These are phyloP conservation scores for Hydrolagus affinis DNA, from an alignment of 2,113 vertebrate genomes.

Conservation along the genomic window DNA sequence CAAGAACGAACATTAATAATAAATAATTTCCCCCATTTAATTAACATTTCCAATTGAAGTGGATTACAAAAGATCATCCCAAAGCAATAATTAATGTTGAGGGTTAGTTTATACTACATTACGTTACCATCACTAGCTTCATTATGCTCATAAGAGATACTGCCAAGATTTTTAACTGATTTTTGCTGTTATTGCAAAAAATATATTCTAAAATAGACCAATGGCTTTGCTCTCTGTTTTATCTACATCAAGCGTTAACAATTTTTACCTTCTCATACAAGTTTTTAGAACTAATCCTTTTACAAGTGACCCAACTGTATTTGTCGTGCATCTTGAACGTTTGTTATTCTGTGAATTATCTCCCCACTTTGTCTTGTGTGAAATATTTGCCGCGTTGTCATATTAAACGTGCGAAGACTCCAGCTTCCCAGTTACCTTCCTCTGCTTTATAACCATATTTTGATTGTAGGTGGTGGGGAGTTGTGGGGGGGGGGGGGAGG, in stretches of 20 bases:
- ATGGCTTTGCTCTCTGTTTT: too few species aligned
- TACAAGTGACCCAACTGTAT: too few species aligned
- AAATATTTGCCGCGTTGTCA: neutral
- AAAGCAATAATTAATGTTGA: conserved; percentile 17
- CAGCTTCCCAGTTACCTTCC: neutral
- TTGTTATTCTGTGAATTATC: neutral
- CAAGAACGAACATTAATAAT: neutral
- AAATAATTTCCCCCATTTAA: neutral
- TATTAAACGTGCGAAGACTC: neutral
- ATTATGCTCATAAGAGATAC: neutral
- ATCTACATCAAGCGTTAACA: too few species aligned
- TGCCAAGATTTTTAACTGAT: too few species aligned
- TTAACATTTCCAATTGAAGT: neutral
- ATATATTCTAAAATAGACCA: too few species aligned
- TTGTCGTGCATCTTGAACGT: neutral
- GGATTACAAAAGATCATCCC: neutral
- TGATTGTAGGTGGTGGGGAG: too few species aligned
- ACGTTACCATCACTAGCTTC: neutral
- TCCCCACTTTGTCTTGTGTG: neutral
- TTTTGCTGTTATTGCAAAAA: too few species aligned
- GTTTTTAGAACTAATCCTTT: too few species aligned
- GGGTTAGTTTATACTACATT: neutral
- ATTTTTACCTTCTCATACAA: too few species aligned
- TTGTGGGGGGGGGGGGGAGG: neutral
- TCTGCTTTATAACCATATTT: too few species aligned